Percentiles rank a stretch among this genome's conserved stretches.
These are phyloP conservation scores for Hormaphis cornu DNA, from an alignment of 1,140 invertebrate species.

Conservation along the genomic window DNA sequence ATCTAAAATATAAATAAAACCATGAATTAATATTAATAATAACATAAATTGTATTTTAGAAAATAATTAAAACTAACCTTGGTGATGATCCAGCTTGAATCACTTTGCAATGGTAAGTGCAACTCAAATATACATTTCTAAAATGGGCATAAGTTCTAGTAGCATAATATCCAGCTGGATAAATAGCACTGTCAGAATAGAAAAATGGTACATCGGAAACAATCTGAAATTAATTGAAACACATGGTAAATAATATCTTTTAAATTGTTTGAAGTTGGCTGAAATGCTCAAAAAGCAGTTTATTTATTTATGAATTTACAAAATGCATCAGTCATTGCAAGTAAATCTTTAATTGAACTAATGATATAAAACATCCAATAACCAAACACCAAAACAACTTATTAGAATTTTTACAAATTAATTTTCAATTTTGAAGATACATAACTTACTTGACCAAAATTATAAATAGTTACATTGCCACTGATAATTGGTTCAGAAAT, in stretches of 20 bases:
- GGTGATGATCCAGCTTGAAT: constrained; percentile 60
- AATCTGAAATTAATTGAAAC: constrained; percentile 32
- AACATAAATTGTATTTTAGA: constrained; percentile 4
- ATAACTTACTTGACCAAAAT: constrained; percentile 5
- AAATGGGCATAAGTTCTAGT: constrained; percentile 67
- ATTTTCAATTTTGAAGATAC: too few species aligned
- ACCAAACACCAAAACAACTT: not conserved
- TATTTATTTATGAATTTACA: too few species aligned
- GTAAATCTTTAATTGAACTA: too few species aligned
- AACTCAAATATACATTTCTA: constrained; percentile 57
- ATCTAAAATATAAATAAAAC: not conserved
- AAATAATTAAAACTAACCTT: constrained; percentile 45
- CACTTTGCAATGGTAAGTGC: constrained; percentile 74
- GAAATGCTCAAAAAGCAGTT: too few species aligned
- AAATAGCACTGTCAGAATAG: constrained; percentile 63
- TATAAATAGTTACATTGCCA: not conserved
- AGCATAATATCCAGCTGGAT: constrained; percentile 69
- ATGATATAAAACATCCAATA: not conserved
- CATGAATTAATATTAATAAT: not conserved
- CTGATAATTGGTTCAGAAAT: not conserved
- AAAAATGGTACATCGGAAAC: constrained; percentile 58
- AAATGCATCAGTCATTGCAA: too few species aligned
- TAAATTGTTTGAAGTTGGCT: too few species aligned
- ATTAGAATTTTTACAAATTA: too few species aligned
- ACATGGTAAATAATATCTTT: not conserved